A percentile compares a stretch with the other conserved stretches of the same genome.
phyloP scores from a whole-genome alignment of 2,888 invertebrate species.

The Chymomyza fuscimana region DNA sequence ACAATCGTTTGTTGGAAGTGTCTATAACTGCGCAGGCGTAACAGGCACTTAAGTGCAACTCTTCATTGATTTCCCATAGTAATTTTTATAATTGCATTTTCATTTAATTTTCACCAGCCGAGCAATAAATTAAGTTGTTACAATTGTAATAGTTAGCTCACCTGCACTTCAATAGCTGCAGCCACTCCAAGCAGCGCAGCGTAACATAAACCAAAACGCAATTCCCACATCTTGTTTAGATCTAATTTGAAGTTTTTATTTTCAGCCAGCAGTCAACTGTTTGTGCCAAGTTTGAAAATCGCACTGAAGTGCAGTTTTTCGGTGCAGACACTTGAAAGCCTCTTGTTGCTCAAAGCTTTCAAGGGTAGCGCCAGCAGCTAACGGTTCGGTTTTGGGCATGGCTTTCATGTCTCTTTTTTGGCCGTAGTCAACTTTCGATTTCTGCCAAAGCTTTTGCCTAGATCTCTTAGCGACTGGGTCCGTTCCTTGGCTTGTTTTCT shows the following conservation, averaged over 20 bases:
- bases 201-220: background rate
- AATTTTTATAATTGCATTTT: conserved; percentile 34
- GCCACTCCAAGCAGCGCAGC: conserved; percentile 38
- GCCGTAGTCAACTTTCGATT: background rate
- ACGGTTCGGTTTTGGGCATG: conserved; percentile 41
- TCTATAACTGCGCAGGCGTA: conserved; percentile 15
- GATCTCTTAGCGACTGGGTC: background rate
- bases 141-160: conserved; percentile 42
- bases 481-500: conserved; percentile 4
- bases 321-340: conserved; percentile 50
- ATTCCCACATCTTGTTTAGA: background rate
- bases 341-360: conserved; percentile 52
- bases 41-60: conserved; percentile 36
- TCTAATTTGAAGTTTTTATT: conserved; percentile 17
- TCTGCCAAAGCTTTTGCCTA: background rate
- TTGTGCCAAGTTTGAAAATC: conserved; percentile 59
- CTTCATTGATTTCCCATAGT: conserved; percentile 33
- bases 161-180: conserved; percentile 66
- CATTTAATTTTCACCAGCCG: conserved; percentile 15
- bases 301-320: conserved; percentile 65
- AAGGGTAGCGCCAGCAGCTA: conserved; percentile 50
- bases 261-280: conserved; percentile 45
- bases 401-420: conserved; percentile 6
- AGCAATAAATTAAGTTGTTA: conserved; percentile 12
- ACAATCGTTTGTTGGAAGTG: conserved; percentile 20